phyloP scores from a whole-genome alignment of 2,888 invertebrate species.

The Agrotis exclamationis region DNA sequence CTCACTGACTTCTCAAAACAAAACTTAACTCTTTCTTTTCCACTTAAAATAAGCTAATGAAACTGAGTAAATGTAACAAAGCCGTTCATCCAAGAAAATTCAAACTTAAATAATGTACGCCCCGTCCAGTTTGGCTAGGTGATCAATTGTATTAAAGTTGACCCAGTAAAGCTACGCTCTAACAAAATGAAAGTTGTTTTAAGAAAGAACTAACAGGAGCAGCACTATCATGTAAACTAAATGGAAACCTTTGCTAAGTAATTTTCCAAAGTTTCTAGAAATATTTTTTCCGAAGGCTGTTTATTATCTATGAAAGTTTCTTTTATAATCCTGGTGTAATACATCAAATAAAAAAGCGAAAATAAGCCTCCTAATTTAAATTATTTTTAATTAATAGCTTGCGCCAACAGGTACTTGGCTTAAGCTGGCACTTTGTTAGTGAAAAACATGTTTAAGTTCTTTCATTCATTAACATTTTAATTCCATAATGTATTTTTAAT shows the following conservation, averaged over 20 bases:
- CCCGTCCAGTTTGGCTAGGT: slow-evolving; percentile 40
- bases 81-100: slow-evolving; percentile 34
- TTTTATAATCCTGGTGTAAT: not conserved
- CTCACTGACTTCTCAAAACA: not conserved
- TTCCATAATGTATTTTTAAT: slow-evolving; percentile 8
- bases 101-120: slow-evolving; percentile 51
- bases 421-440: not conserved
- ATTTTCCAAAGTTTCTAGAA: not conserved
- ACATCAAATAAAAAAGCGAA: not conserved
- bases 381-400: not conserved
- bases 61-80: slow-evolving; percentile 18
- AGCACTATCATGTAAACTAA: slow-evolving; percentile 17
- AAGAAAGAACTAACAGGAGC: slow-evolving; percentile 9
- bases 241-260: slow-evolving; percentile 1
- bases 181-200: slow-evolving; percentile 26
- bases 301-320: not conserved
- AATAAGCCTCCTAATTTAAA: not conserved
- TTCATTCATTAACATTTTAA: not conserved
- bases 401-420: not conserved
- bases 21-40: not conserved
- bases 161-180: slow-evolving; percentile 33
- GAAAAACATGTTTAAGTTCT: not conserved
- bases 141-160: slow-evolving; percentile 49
- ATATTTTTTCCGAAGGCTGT: not conserved
- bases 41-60: slow-evolving; percentile 5